Percentiles rank a stretch among this genome's conserved stretches.
phyloP scores from a whole-genome alignment of 2,888 invertebrate species.

The Microplitis deprimator region DNA sequence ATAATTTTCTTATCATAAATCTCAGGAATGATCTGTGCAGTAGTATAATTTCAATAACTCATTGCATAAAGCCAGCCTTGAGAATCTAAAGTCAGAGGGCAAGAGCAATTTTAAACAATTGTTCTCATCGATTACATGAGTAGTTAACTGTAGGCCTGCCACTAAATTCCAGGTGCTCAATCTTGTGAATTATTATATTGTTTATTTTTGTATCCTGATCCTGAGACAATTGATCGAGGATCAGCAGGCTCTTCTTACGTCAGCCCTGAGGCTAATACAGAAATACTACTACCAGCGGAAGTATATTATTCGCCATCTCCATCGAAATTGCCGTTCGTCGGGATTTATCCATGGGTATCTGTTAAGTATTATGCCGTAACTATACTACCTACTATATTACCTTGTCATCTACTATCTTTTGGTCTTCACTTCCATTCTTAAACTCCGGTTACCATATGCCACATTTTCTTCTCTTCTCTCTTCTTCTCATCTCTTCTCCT shows the following conservation, averaged over 20 bases:
- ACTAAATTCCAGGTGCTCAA: slow-evolving; percentile 25
- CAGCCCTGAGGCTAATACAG: too few species aligned
- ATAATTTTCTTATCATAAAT: too few species aligned
- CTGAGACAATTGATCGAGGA: too few species aligned
- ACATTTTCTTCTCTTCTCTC: neutral
- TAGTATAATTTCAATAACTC: neutral
- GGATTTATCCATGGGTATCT: too few species aligned
- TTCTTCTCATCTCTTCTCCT: neutral
- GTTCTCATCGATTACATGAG: slow-evolving; percentile 27
- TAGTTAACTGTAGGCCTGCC: slow-evolving; percentile 18
- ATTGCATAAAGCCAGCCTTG: neutral
- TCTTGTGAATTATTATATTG: slow-evolving; percentile 38
- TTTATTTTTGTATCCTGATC: slow-evolving; percentile 25
- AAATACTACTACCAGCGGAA: too few species aligned
- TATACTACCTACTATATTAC: neutral
- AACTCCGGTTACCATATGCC: neutral
- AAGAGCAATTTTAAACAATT: slow-evolving; percentile 34
- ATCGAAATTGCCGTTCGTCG: too few species aligned
- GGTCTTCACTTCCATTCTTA: neutral
- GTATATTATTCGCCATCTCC: too few species aligned
- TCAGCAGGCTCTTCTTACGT: too few species aligned
- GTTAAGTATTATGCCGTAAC: too few species aligned
- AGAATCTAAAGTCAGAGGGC: slow-evolving; percentile 2
- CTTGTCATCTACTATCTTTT: neutral
- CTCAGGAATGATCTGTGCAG: too few species aligned